Evolutionary conservation across 1,140 invertebrate species (phyloP), one percentile per base, ranked within the genome.

Genomic region (Octopus bimaculoides): DNA sequence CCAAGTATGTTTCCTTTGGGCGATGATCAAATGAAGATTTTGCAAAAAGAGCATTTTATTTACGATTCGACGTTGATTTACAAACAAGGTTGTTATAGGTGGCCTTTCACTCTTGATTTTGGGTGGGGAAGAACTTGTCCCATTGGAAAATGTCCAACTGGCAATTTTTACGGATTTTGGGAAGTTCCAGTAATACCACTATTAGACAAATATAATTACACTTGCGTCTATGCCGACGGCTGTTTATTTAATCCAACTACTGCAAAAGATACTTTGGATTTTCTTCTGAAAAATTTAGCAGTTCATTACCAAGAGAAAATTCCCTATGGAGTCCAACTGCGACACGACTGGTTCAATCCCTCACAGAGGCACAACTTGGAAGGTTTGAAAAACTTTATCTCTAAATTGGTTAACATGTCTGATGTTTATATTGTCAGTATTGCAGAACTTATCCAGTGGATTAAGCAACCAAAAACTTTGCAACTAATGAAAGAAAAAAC

Each of bases 281-380:
- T 80, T 78, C 77, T 87, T 10, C 77, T 81, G 78, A 61, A 84
- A 6, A 87, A 87, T 73, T 87, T 87, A 81, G 78, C 83, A 61
- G 66, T 73, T 54, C 82, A 85, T 78, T 86, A 86, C 69, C 74
- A 54, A 20, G 85, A 85, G 69, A 82, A 77, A 52, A 82, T 85
- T 5, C 86, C 86, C 3, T 86, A 85, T 75, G 85, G 84, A 26
- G 81, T 87, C 54, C 81, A 84, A 74, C 78, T 87, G 52, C 83
- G 80, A 55, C 84, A 85, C 52, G 82, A 82, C 17, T 87, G 86
- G 86, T 87, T 87, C 54, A 83, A 85, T 61, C 82, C 81, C 80
- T 83, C 81, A 71, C 82, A 82, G 71, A 52, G 77, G 52, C 79
- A 81, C 41, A 85, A 85, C 77, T 71, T 86, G 9, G 69, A 79